phyloP scores from a whole-genome alignment of 2,888 invertebrate genomes.

The Strigamia maritima region DNA sequence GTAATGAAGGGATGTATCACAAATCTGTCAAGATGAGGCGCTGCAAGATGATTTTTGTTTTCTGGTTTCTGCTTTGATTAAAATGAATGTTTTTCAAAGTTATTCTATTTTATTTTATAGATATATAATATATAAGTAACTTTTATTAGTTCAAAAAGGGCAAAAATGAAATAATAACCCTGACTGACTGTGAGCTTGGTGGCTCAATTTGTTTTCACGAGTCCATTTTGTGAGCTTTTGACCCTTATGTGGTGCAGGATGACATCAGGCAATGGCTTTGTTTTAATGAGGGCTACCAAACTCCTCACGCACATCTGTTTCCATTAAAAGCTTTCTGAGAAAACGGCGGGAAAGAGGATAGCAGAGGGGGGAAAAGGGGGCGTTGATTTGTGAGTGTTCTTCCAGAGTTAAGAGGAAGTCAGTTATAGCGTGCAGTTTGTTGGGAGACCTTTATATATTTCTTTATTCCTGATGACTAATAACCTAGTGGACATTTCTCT shows the following conservation, averaged over 20 bases:
- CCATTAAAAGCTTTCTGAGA: conserved; percentile 25
- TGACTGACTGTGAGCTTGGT: neutral
- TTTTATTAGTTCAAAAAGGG: neutral
- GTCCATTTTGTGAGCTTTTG: conserved; percentile 29
- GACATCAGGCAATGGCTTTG: conserved; percentile 26
- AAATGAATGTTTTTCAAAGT: neutral
- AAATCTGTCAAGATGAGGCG: conserved; percentile 17
- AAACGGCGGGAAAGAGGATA: conserved; percentile 12
- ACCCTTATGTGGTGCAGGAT: neutral
- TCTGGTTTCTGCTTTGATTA: neutral
- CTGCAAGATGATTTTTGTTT: neutral
- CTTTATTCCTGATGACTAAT: conserved; percentile 5
- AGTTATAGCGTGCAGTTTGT: conserved; percentile 12
- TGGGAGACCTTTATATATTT: conserved; percentile 21
- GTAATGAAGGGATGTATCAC: conserved; percentile 18
- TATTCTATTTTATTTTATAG: neutral
- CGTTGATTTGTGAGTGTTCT: conserved; percentile 18
- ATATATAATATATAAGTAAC: neutral
- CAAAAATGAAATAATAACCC: neutral
- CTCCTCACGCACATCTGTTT: conserved; percentile 27
- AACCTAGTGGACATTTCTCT: neutral
- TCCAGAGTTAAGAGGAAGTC: conserved; percentile 11
- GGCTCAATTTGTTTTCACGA: conserved; percentile 27
- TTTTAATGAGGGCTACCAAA: conserved; percentile 23
- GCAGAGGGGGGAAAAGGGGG: neutral